Evolutionary conservation across 2,113 vertebrate genomes (phyloP).

Genomic region (Ictidomys tridecemlineatus): DNA sequence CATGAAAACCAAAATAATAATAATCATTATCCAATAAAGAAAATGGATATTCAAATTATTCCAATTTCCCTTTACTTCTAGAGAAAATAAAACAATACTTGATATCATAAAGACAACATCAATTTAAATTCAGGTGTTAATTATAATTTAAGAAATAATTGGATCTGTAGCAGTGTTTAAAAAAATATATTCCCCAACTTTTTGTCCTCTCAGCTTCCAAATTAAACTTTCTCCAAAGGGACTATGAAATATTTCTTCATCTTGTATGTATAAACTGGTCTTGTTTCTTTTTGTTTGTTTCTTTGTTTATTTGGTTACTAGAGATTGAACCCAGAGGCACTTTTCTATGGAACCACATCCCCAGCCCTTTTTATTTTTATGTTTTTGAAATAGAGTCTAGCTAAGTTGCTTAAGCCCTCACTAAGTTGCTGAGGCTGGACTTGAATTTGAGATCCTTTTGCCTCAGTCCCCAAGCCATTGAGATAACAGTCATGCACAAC

Average conservation of each 20-base stretch:
- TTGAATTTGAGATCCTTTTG: no score
- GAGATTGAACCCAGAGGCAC: no score
- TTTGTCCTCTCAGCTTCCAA: background rate
- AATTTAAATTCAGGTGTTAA: conserved; percentile 6
- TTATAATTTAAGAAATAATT: background rate
- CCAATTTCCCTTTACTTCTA: background rate
- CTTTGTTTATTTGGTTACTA: background rate
- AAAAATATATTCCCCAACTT: background rate
- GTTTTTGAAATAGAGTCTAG: no score
- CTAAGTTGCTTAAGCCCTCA: no score
- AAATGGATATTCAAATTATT: background rate
- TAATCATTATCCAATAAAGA: background rate
- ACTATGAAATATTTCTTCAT: background rate
- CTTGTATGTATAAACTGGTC: conserved; percentile 5
- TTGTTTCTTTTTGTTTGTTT: background rate
- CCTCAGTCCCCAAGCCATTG: no score
- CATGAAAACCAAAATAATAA: background rate
- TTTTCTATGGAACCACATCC: no score
- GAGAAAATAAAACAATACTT: background rate
- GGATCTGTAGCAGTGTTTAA: background rate
- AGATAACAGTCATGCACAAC: no score
- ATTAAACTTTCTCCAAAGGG: background rate
- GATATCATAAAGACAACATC: background rate
- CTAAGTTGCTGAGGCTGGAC: no score
- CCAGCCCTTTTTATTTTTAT: no score